Conservation (phyloP, 1,140 invertebrate species). For the Eumeta japonica region DNA sequence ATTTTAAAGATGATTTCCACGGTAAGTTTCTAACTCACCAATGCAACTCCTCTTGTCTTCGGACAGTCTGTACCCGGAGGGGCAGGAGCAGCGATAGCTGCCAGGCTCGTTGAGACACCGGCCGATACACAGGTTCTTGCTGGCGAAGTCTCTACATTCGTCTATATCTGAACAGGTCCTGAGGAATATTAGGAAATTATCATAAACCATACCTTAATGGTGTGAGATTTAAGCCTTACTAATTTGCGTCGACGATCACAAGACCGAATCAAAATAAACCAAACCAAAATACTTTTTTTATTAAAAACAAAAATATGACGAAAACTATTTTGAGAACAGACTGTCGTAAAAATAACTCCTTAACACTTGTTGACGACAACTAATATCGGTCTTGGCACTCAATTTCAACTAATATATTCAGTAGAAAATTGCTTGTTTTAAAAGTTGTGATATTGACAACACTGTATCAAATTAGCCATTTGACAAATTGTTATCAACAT, state of each 20-base stretch:
- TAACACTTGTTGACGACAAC: too few species aligned
- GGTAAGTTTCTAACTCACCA: slow-evolving; percentile 54
- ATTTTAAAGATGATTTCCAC: too few species aligned
- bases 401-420: too few species aligned
- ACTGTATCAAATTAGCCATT: too few species aligned
- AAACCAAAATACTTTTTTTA: neutral
- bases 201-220: neutral
- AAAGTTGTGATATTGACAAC: too few species aligned
- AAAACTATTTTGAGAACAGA: too few species aligned
- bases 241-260: too few species aligned
- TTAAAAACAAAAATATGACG: neutral
- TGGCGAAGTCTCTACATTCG: slow-evolving; percentile 70
- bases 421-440: too few species aligned
- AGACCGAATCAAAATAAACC: too few species aligned
- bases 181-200: slow-evolving; percentile 11
- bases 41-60: slow-evolving; percentile 73
- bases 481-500: too few species aligned
- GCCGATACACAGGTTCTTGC: slow-evolving; percentile 75
- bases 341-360: too few species aligned
- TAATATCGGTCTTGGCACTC: too few species aligned
- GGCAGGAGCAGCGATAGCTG: slow-evolving; percentile 84
- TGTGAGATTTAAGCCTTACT: neutral
- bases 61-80: slow-evolving; percentile 76
- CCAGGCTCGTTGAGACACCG: slow-evolving; percentile 85
- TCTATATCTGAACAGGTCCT: slow-evolving; percentile 82